Evolutionary conservation across 1,140 invertebrate species (phyloP).

Genomic region (Drosophila ficusphila): DNA sequence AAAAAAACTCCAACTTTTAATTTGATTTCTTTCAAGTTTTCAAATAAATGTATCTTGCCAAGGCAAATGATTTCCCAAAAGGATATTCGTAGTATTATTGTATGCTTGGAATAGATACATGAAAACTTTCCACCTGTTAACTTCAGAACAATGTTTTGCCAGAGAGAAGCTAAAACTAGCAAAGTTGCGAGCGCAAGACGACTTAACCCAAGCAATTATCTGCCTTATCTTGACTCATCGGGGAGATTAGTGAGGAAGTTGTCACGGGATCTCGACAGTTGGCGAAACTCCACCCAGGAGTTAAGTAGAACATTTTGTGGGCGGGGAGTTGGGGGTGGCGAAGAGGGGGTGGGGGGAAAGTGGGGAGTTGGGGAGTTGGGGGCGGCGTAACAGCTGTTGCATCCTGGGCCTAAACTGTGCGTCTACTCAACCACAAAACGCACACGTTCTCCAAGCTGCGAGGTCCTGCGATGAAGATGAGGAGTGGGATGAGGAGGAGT

Average conservation of each 20-base stretch:
- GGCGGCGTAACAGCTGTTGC: slow-evolving; percentile 69
- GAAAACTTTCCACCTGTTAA: no score
- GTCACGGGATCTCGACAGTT: slow-evolving; percentile 16
- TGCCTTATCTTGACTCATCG: slow-evolving; percentile 11
- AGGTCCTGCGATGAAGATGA: background rate
- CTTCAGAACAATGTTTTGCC: background rate
- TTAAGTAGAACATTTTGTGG: background rate
- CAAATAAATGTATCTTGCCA: no score
- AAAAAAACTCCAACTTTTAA: no score
- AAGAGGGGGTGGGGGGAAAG: background rate
- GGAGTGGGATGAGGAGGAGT: no score
- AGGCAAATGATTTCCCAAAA: no score
- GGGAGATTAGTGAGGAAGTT: slow-evolving; percentile 22
- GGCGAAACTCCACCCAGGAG: slow-evolving; percentile 6
- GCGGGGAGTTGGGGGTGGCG: slow-evolving; percentile 10
- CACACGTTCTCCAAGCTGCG: slow-evolving; percentile 60
- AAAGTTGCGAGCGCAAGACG: background rate
- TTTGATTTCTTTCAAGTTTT: no score
- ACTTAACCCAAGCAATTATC: slow-evolving; percentile 7
- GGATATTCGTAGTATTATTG: no score
- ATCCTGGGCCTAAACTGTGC: slow-evolving; percentile 74
- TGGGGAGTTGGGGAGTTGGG: background rate
- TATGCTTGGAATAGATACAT: no score
- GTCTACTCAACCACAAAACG: slow-evolving; percentile 68
- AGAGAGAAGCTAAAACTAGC: background rate